Evolutionary conservation across 2,113 vertebrate genomes (phyloP).

Genomic region (Platycercus adscitus): DNA sequence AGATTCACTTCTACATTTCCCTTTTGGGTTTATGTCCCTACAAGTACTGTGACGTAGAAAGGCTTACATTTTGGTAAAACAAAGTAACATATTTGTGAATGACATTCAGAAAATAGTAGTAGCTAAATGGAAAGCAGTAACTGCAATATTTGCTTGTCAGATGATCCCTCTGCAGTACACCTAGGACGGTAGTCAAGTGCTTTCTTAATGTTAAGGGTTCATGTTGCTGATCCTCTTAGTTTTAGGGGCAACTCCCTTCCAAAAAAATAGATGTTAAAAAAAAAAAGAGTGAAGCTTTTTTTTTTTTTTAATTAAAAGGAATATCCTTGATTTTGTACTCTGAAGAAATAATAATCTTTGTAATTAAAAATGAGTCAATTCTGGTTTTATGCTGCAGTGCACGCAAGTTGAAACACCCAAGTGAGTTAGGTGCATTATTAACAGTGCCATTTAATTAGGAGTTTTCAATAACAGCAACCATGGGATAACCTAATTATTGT

Average conservation of each 20-base stretch:
- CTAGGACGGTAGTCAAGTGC: background rate
- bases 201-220: background rate
- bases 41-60: background rate
- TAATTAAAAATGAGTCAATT: constrained; percentile 46
- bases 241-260: background rate
- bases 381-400: background rate
- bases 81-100: background rate
- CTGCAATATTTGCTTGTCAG: background rate
- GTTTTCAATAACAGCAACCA: constrained; percentile 4
- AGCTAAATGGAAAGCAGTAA: background rate
- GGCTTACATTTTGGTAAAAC: background rate
- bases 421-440: background rate
- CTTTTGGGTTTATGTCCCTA: background rate
- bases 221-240: background rate
- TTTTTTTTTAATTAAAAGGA: constrained; percentile 38
- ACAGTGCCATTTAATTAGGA: constrained; percentile 5
- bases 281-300: background rate
- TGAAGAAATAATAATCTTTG: constrained; percentile 24
- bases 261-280: background rate
- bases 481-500: background rate
- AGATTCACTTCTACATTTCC: accelerated
- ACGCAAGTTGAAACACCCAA: background rate
- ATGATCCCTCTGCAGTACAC: background rate
- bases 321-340: background rate
- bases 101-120: background rate